Evolutionary conservation across 2,888 invertebrate species (phyloP).

Genomic region (Drosophila nr. medialis): DNA sequence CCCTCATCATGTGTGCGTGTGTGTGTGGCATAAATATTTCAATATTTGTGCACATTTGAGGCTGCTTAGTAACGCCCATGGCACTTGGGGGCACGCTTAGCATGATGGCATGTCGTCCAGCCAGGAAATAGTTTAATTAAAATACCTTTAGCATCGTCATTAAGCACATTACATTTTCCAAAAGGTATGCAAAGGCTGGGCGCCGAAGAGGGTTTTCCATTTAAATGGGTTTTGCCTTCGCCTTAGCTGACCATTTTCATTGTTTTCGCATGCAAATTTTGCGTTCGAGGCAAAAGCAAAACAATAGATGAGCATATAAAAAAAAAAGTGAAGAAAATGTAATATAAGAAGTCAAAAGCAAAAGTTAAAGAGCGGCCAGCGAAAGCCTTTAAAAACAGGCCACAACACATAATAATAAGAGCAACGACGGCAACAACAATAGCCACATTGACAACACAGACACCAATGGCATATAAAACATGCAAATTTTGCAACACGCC

Average conservation of each 20-base stretch:
- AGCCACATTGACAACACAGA: conserved; percentile 11
- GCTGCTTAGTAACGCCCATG: conserved; percentile 69
- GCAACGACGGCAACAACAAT: conserved; percentile 28
- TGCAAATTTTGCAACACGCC: conserved; percentile 74
- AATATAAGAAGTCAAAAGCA: conserved; percentile 20
- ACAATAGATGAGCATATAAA: conserved; percentile 54
- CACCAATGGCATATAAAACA: conserved; percentile 63
- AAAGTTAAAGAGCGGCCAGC: conserved; percentile 50
- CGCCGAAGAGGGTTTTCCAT: conserved; percentile 3
- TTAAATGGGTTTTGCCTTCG: conserved; percentile 42
- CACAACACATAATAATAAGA: conserved; percentile 30
- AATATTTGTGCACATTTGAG: conserved; percentile 76
- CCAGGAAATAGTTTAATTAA: conserved; percentile 81
- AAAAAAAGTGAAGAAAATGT: conserved; percentile 6
- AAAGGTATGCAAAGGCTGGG: conserved; percentile 37
- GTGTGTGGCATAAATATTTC: conserved; percentile 70
- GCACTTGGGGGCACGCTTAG: conserved; percentile 1
- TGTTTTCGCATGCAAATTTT: conserved; percentile 74
- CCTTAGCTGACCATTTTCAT: conserved; percentile 72
- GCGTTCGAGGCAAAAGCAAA: conserved; percentile 37
- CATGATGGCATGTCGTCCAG: conserved; percentile 45
- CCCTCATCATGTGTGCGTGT: conserved; percentile 32
- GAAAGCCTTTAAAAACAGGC: conserved; percentile 51
- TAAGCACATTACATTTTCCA: conserved; percentile 70
- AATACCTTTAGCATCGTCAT: conserved; percentile 78